Base-by-base conservation (phyloP, 2,113 vertebrate genomes). In the Gracilinanus agilis region DNA sequence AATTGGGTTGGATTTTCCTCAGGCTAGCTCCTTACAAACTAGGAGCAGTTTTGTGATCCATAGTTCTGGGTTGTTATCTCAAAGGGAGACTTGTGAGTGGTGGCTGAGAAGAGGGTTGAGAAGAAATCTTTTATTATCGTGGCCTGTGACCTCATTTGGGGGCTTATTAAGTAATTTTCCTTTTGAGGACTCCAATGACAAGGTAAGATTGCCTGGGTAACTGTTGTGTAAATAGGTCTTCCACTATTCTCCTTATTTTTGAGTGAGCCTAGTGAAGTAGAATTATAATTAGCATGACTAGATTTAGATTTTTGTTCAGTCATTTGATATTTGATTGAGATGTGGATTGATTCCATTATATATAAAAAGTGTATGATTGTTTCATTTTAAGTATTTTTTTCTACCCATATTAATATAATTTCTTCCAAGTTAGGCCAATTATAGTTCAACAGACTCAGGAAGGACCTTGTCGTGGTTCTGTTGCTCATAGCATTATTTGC, bases 401-500 rank as follows among this genome's bases (percentile, higher is more conserved):
- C 67, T 40, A 40, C 19, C 19, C 67, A 83, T 83, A 49, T 49
- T 49, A 49, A 49, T 49, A 21, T 83, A 40, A 83, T 40, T 83
- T 83, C 67, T 83, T 34, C 40, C 6, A 83, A 40, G 67, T 83
- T 83, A 83, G 67, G 16, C n/a, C 40, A 83, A n/a, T 75, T 83
- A 83, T 40, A 83, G 67, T 83, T 53, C 95, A 97, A 92, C 29
- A 94, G 98, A 97, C 95, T 94, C 97, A 83, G 67, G 97, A 98
- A 98, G 97, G 96, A 97, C 90, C 96, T 96, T 96, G 92, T 97
- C 97, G 97, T 95, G 96, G 94, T 95, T 98, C 97, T 97, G 92
- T 94, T 94, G 97, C 96, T 98, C 98, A 2, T 95, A 97, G 97
- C 96, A 96, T 97, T 91, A 44, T 98, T 97, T 98, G 97, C 96